phyloP scores from a whole-genome alignment of 2,797 vertebrate genomes.

The Pelochelys cantorii region DNA sequence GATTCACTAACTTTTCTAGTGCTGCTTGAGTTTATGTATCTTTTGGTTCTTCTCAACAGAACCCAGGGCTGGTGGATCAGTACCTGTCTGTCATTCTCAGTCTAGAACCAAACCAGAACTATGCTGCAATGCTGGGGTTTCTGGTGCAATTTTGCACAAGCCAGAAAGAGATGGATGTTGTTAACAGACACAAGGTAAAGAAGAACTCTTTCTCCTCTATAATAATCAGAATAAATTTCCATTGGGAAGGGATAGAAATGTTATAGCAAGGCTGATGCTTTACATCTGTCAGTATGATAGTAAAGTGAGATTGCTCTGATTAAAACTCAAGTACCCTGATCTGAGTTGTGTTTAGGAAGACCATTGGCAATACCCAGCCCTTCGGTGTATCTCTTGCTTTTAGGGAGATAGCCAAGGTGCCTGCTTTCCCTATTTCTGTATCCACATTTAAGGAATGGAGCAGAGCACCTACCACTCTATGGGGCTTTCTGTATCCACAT shows the following conservation, averaged over 20 bases:
- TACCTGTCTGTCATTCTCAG: conserved; percentile 89
- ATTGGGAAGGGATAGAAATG: not conserved
- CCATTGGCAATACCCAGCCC: rapidly evolving
- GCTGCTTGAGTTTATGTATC: not conserved
- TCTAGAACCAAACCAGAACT: conserved; percentile 89
- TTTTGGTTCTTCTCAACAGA: conserved; percentile 78
- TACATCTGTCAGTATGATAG: not conserved
- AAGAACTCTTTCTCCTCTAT: not conserved
- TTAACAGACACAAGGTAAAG: conserved; percentile 90
- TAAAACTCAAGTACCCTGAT: not conserved
- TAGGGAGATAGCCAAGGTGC: not conserved
- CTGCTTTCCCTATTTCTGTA: not conserved
- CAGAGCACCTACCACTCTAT: rapidly evolving
- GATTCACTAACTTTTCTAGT: rapidly evolving
- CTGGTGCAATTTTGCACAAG: conserved; percentile 90
- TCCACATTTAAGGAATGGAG: not conserved
- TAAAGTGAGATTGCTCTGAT: not conserved
- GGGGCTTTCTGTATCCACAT: rapidly evolving
- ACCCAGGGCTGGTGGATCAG: conserved; percentile 88
- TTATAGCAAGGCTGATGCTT: not conserved
- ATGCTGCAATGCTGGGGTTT: conserved; percentile 88
- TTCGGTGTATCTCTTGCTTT: not conserved
- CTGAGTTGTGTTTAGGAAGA: not conserved
- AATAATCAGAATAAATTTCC: not conserved
- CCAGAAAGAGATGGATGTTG: conserved; percentile 88